These are phyloP conservation scores for Squalus acanthias DNA, from an alignment of 2,797 vertebrate genomes.

Conservation along the genomic window DNA sequence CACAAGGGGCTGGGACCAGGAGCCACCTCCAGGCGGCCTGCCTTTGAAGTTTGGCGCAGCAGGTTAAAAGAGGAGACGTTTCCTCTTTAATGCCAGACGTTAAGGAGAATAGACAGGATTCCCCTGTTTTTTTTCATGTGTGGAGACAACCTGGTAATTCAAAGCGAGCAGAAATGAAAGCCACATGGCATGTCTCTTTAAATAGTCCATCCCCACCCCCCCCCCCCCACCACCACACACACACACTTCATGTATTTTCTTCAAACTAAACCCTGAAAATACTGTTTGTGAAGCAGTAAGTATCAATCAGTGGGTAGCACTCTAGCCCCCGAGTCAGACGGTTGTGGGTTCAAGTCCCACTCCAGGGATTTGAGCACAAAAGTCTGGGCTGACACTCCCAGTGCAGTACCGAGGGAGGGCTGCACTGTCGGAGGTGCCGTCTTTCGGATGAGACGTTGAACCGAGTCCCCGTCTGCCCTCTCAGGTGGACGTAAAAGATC, in stretches of 20 bases:
- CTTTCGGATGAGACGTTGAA: too few relatives aligned
- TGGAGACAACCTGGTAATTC: conserved; percentile 8
- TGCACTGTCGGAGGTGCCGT: too few relatives aligned
- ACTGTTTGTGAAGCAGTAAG: neutral
- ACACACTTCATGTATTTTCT: neutral
- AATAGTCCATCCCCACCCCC: neutral
- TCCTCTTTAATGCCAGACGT: neutral
- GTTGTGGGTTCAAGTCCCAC: too few relatives aligned
- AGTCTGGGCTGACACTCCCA: too few relatives aligned
- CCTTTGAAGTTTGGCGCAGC: conserved; percentile 29
- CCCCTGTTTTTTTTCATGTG: neutral
- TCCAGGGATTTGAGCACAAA: too few relatives aligned
- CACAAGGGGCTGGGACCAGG: conserved; percentile 3
- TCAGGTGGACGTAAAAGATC: too few relatives aligned
- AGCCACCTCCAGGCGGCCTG: neutral
- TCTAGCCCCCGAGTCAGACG: too few relatives aligned
- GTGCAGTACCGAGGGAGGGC: too few relatives aligned
- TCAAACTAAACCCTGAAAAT: neutral
- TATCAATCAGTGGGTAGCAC: neutral
- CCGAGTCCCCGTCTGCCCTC: too few relatives aligned
- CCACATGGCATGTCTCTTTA: conserved; percentile 31
- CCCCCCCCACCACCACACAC: neutral
- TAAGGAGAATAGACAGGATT: conserved; percentile 29
- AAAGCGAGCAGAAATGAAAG: conserved; percentile 15
- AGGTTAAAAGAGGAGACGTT: conserved; percentile 29